Percentiles rank a stretch among this genome's conserved stretches.
These are phyloP conservation scores for Labia minor DNA, from an alignment of 2,888 invertebrate species.

Conservation along the genomic window DNA sequence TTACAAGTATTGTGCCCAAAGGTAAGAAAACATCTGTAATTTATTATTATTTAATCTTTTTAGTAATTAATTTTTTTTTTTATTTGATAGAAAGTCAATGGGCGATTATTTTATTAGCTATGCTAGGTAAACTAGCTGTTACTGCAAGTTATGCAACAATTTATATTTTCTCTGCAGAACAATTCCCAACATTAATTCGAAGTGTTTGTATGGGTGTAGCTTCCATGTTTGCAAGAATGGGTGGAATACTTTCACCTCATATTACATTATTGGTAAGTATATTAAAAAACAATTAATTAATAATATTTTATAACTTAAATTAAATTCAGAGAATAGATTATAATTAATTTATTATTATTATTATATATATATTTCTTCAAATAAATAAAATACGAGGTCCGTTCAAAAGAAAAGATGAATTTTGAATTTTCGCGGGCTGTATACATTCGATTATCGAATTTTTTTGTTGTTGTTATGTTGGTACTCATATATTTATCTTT, in stretches of 20 bases:
- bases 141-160: constrained; percentile 63
- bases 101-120: constrained; percentile 49
- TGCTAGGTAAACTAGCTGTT: constrained; percentile 61
- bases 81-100: constrained; percentile 41
- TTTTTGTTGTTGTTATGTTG: too few relatives aligned
- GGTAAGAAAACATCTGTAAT: constrained; percentile 35
- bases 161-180: constrained; percentile 62
- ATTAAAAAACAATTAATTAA: too few relatives aligned
- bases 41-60: not conserved
- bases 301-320: constrained; percentile 15
- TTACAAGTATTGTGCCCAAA: constrained; percentile 46
- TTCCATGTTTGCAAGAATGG: constrained; percentile 50
- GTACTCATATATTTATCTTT: too few relatives aligned
- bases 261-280: constrained; percentile 46
- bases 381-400: too few relatives aligned
- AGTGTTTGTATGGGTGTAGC: constrained; percentile 53
- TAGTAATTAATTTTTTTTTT: constrained; percentile 16
- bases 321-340: not conserved
- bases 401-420: too few relatives aligned
- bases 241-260: constrained; percentile 51
- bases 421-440: too few relatives aligned
- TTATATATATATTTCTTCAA: too few relatives aligned
- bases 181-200: constrained; percentile 61
- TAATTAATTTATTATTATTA: not conserved
- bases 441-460: too few relatives aligned